Percentiles rank a stretch among this genome's conserved stretches.
phyloP scores from a whole-genome alignment of 92 coral and sea anemone genomes.

The Bergia sp. region DNA sequence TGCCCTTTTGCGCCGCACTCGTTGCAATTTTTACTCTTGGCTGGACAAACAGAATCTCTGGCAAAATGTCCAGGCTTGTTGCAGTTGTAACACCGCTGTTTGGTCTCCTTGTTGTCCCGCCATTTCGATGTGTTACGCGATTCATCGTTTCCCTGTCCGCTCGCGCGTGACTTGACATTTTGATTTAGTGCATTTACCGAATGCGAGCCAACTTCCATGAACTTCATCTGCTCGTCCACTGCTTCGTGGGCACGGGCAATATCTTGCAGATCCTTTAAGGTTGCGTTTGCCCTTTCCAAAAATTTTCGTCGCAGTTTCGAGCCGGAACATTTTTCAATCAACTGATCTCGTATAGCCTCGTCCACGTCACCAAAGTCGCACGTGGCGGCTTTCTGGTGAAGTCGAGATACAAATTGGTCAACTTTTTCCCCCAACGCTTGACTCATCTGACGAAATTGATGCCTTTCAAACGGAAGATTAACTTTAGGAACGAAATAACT shows the following conservation, averaged over 20 bases:
- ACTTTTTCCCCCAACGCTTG: slow-evolving; percentile 26
- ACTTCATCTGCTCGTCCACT: slow-evolving; percentile 40
- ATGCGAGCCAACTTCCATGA: slow-evolving; percentile 34
- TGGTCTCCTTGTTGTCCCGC: slow-evolving; percentile 24
- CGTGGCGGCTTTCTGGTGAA: slow-evolving; percentile 41
- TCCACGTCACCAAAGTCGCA: slow-evolving; percentile 43
- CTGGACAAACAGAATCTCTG: slow-evolving; percentile 49
- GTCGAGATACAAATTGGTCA: slow-evolving; percentile 53
- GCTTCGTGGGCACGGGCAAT: slow-evolving; percentile 48
- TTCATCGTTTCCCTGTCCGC: slow-evolving; percentile 33
- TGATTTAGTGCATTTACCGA: slow-evolving; percentile 29
- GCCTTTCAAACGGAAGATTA: slow-evolving; percentile 53
- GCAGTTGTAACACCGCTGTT: slow-evolving; percentile 34
- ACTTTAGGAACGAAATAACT: slow-evolving; percentile 50
- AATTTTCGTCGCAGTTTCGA: slow-evolving; percentile 17
- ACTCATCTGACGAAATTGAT: slow-evolving; percentile 51
- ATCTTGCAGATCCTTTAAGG: slow-evolving; percentile 31
- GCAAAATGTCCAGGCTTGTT: slow-evolving; percentile 40
- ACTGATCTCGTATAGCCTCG: slow-evolving; percentile 42
- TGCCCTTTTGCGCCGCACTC: slow-evolving; percentile 47
- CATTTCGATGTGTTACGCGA: slow-evolving; percentile 27
- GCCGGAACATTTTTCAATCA: slow-evolving; percentile 29
- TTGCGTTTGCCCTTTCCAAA: slow-evolving; percentile 23
- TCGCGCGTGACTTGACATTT: slow-evolving; percentile 4
- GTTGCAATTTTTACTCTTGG: slow-evolving; percentile 43